Evolutionary conservation across 2,113 vertebrate species (phyloP).

Genomic region (Turdus rufiventris): DNA sequence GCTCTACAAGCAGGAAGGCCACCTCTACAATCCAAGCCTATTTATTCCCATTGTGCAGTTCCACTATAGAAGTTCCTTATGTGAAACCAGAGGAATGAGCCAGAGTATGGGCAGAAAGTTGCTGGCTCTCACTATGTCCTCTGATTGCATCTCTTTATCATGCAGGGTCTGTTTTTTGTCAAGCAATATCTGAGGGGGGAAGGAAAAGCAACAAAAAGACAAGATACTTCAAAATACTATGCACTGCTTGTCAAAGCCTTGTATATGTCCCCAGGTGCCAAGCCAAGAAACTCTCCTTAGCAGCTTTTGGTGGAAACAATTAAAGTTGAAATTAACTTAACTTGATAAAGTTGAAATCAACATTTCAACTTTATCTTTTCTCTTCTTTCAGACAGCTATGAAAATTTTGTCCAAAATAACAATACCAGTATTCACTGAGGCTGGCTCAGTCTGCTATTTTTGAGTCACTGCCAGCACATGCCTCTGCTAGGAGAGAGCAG

Average conservation of each 20-base stretch:
- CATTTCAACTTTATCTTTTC: conserved; percentile 56
- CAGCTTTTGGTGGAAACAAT: conserved; percentile 59
- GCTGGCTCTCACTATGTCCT: neutral
- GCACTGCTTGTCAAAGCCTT: conserved; percentile 8
- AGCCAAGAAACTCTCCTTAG: conserved; percentile 51
- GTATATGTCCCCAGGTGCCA: neutral
- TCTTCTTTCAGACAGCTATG: conserved; percentile 53
- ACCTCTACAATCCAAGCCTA: neutral
- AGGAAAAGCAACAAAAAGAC: neutral
- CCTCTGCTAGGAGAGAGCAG: neutral
- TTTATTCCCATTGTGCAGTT: neutral
- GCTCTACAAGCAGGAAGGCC: neutral
- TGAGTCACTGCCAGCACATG: neutral
- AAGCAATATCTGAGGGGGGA: neutral
- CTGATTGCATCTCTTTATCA: neutral
- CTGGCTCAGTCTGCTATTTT: conserved; percentile 7
- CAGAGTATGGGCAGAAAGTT: neutral
- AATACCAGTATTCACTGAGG: conserved; percentile 53
- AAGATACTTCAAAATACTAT: neutral
- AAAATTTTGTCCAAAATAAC: conserved; percentile 43
- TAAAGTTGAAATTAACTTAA: neutral
- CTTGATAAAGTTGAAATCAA: neutral
- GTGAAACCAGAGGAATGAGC: neutral
- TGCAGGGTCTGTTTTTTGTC: rapidly evolving
- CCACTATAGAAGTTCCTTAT: neutral